Evolutionary conservation across 2,113 vertebrate genomes (phyloP).

Genomic region (Sander vitreus): DNA sequence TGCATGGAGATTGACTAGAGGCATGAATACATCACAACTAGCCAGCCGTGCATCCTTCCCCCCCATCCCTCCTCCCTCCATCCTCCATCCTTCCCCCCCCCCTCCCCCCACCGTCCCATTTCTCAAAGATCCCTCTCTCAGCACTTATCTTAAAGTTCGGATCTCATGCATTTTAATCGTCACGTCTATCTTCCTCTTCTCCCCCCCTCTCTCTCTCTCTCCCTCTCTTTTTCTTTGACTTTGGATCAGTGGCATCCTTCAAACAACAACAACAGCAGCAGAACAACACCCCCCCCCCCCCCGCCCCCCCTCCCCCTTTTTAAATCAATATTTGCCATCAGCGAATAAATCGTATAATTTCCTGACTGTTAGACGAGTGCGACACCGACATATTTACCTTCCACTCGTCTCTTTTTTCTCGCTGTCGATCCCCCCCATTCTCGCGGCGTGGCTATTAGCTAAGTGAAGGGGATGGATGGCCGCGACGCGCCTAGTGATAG

Average conservation of each 20-base stretch:
- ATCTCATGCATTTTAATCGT: constrained; percentile 82
- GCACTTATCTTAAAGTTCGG: constrained; percentile 78
- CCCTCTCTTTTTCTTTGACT: constrained; percentile 71
- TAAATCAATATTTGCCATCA: constrained; percentile 88
- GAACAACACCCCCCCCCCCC: neutral
- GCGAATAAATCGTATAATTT: constrained; percentile 83
- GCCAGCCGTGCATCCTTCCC: constrained; percentile 64
- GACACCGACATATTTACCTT: constrained; percentile 76
- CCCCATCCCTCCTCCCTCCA: neutral
- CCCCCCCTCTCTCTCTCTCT: constrained; percentile 40
- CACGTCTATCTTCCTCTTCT: constrained; percentile 58
- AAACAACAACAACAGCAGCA: constrained; percentile 77
- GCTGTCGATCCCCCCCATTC: constrained; percentile 65
- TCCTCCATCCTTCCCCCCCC: neutral
- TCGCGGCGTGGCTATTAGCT: constrained; percentile 80
- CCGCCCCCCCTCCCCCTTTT: constrained; percentile 39
- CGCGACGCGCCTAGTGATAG: constrained; percentile 76
- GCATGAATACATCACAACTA: constrained; percentile 78
- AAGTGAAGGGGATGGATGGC: constrained; percentile 87
- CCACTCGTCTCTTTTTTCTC: constrained; percentile 55
- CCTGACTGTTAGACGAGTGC: constrained; percentile 79
- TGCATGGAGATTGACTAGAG: constrained; percentile 78
- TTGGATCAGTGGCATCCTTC: constrained; percentile 81
- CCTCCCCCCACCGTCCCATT: constrained; percentile 14
- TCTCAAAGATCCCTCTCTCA: constrained; percentile 73